phyloP scores from a whole-genome alignment of 2,888 invertebrate species.

The Phytoseiulus persimilis region DNA sequence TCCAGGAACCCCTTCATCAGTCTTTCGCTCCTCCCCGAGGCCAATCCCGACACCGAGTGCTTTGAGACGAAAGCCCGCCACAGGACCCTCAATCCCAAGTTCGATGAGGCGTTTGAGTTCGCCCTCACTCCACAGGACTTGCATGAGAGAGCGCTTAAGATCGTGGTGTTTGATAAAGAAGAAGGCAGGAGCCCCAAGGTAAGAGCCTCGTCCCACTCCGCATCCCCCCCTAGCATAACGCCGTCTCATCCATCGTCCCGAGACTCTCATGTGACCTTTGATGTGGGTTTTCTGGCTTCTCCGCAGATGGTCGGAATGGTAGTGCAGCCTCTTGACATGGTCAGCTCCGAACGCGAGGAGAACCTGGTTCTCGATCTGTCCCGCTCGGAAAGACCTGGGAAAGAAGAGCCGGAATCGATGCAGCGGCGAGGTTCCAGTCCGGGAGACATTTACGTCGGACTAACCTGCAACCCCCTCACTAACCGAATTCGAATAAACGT shows the following conservation, averaged over 20 bases:
- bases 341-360: background rate
- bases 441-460: constrained; percentile 43
- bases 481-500: constrained; percentile 41
- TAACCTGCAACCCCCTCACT: constrained; percentile 44
- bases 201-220: background rate
- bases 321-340: background rate
- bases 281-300: background rate
- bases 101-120: constrained; percentile 49
- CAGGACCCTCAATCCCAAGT: constrained; percentile 49
- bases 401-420: constrained; percentile 20
- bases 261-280: too few species aligned
- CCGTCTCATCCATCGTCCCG: too few species aligned
- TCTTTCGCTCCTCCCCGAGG: constrained; percentile 48
- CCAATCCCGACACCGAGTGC: constrained; percentile 47
- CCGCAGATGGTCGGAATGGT: constrained; percentile 15
- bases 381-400: background rate
- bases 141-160: constrained; percentile 12
- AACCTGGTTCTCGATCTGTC: constrained; percentile 9
- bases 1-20: constrained; percentile 50
- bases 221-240: too few species aligned
- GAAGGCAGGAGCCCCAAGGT: constrained; percentile 16
- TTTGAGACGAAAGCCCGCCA: constrained; percentile 48
- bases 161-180: constrained; percentile 23
- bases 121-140: constrained; percentile 16
- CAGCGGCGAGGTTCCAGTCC: constrained; percentile 33